phyloP scores from a whole-genome alignment of 2,797 vertebrate species.

The Rhinogobio ventralis region DNA sequence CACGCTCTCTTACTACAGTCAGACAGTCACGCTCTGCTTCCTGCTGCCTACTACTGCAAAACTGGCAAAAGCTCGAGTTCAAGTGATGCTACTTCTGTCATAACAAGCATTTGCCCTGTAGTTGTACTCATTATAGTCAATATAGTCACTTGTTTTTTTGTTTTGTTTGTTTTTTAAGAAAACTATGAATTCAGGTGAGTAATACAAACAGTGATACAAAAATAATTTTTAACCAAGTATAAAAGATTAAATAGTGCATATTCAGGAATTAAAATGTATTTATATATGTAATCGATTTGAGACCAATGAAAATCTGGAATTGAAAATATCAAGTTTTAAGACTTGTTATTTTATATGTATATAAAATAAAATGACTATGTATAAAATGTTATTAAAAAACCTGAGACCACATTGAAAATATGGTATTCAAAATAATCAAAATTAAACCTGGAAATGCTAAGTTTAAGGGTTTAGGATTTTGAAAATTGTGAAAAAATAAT shows the following conservation, averaged over 20 bases:
- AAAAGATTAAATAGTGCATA: background rate
- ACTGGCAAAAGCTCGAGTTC: slow-evolving; percentile 24
- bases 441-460: background rate
- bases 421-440: background rate
- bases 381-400: too few species aligned
- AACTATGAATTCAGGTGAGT: background rate
- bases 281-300: background rate
- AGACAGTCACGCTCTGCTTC: slow-evolving; percentile 38
- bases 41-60: slow-evolving; percentile 36
- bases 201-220: background rate
- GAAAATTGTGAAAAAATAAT: too few species aligned
- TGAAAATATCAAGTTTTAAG: too few species aligned
- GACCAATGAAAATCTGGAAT: background rate
- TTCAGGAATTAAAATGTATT: background rate
- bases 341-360: too few species aligned
- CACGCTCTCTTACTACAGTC: slow-evolving; percentile 43
- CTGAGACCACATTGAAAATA: background rate
- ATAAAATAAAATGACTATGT: too few species aligned
- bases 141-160: background rate
- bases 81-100: slow-evolving; percentile 38
- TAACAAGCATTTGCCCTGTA: slow-evolving; percentile 22
- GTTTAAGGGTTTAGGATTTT: background rate
- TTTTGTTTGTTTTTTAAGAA: too few species aligned
- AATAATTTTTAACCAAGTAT: background rate
- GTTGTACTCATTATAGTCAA: background rate